Evolutionary conservation across 2,113 vertebrate genomes (phyloP).

Genomic region (Tachysurus fulvidraco): DNA sequence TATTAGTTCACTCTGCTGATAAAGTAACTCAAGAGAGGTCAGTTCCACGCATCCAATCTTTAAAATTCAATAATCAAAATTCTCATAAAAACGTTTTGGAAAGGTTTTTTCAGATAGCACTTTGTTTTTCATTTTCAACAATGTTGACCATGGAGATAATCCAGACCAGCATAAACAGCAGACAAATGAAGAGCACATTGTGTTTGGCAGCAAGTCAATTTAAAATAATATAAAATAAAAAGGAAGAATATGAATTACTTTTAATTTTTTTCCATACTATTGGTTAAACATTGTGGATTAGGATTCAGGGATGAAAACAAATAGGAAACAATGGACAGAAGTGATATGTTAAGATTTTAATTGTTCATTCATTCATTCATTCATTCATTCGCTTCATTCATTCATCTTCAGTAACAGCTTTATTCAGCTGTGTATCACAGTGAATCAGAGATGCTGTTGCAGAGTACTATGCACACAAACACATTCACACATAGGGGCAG

Average conservation of each 20-base stretch:
- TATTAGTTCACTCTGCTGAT: not conserved
- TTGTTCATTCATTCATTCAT: not conserved
- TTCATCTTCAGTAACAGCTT: not conserved
- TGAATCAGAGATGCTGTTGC: not conserved
- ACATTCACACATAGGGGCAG: not conserved
- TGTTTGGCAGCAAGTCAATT: constrained; percentile 51
- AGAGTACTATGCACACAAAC: not conserved
- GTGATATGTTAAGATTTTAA: not conserved
- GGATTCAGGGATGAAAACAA: constrained; percentile 46
- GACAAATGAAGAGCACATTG: constrained; percentile 30
- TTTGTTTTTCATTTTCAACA: not conserved
- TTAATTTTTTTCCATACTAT: not conserved
- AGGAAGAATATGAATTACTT: constrained; percentile 51
- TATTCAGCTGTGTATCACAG: not conserved
- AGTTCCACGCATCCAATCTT: not conserved
- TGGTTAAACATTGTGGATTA: constrained; percentile 30
- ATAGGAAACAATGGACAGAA: constrained; percentile 26
- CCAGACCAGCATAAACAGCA: not conserved
- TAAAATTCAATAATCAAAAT: not conserved
- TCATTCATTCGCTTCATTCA: not conserved
- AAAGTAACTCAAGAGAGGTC: not conserved
- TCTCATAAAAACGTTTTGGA: not conserved
- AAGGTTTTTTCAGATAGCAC: not conserved
- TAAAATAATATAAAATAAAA: not conserved
- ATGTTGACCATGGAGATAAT: not conserved